Conservation (phyloP, 1,140 invertebrate species). For the Pomacea maculata region DNA sequence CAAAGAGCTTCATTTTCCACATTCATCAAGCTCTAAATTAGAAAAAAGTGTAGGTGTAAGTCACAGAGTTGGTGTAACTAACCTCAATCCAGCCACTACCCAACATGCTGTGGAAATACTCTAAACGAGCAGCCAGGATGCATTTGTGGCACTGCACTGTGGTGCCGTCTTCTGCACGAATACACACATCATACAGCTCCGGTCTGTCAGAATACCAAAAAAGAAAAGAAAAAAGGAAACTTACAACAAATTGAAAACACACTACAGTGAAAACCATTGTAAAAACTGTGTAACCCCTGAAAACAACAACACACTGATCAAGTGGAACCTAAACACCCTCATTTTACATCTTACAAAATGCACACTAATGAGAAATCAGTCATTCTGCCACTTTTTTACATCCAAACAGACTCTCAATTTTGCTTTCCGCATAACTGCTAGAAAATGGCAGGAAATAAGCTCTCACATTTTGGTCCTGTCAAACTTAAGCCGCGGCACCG, state of each 20-base stretch:
- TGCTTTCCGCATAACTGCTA: not conserved
- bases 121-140: slow-evolving; percentile 75
- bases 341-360: not conserved
- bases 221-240: not conserved
- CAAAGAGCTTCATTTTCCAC: too few species aligned
- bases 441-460: not conserved
- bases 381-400: not conserved
- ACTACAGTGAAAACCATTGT: not conserved
- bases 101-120: slow-evolving; percentile 82
- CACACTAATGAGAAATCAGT: not conserved
- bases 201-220: slow-evolving; percentile 41
- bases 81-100: slow-evolving; percentile 73
- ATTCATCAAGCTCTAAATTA: too few species aligned
- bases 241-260: not conserved
- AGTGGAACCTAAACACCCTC: too few species aligned
- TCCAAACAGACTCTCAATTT: too few species aligned
- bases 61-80: not conserved
- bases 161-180: slow-evolving; percentile 67
- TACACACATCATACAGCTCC: slow-evolving; percentile 71
- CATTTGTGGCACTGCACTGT: slow-evolving; percentile 78
- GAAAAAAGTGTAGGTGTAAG: too few species aligned
- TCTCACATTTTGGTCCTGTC: slow-evolving; percentile 56
- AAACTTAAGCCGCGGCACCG: slow-evolving; percentile 41
- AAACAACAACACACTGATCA: too few species aligned
- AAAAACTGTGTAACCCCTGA: not conserved